Percentiles rank a stretch among this genome's conserved stretches.
Evolutionary conservation across 2,797 vertebrate species (phyloP).

Genomic region (Microchirus variegatus): DNA sequence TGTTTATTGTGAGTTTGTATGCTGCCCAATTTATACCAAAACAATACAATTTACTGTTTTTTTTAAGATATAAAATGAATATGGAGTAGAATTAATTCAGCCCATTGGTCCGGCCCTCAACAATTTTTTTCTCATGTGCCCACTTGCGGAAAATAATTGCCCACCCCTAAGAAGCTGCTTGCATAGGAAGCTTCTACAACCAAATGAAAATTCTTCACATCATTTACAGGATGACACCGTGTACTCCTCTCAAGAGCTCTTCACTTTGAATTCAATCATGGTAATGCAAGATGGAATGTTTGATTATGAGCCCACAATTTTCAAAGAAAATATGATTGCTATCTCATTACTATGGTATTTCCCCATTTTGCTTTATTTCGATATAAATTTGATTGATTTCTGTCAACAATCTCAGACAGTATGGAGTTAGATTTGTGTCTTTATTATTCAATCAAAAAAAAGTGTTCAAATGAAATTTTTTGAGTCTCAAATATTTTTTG

Average conservation of each 20-base stretch:
- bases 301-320: constrained; percentile 33
- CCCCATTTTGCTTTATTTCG: too few species aligned
- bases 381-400: constrained; percentile 26
- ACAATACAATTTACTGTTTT: too few species aligned
- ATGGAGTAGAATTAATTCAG: too few species aligned
- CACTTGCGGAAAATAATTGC: constrained; percentile 42
- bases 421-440: too few species aligned
- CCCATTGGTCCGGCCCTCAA: too few species aligned
- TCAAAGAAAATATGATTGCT: constrained; percentile 16
- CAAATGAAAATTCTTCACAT: constrained; percentile 50
- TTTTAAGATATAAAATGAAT: too few species aligned
- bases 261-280: constrained; percentile 37
- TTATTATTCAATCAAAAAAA: too few species aligned
- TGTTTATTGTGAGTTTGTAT: too few species aligned
- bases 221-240: constrained; percentile 10
- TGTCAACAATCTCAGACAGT: constrained; percentile 21
- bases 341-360: constrained; percentile 8
- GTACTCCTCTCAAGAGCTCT: constrained; percentile 22
- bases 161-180: constrained; percentile 43
- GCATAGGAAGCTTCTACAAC: constrained; percentile 49
- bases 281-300: constrained; percentile 46
- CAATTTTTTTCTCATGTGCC: too few species aligned
- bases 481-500: too few species aligned
- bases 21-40: too few species aligned
- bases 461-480: too few species aligned